Evolutionary conservation across 2,888 invertebrate species (phyloP).

Genomic region (Steinernema scapterisci): DNA sequence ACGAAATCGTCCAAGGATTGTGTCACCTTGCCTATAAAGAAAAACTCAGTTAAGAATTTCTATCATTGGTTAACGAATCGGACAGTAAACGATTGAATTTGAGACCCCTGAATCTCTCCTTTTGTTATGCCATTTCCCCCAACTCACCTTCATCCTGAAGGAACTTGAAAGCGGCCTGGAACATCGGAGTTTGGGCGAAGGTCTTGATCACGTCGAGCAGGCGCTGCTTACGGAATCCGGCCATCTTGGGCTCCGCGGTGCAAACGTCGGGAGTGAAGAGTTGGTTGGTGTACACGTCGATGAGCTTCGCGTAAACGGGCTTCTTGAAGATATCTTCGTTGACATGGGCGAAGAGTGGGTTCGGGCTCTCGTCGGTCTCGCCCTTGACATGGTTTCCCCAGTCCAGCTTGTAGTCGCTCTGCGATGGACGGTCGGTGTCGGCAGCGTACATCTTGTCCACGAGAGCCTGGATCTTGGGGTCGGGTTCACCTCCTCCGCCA

Average conservation of each 20-base stretch:
- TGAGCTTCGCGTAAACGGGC: conserved; percentile 57
- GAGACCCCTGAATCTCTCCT: too few relatives aligned
- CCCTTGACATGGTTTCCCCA: conserved; percentile 55
- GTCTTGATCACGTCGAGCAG: conserved; percentile 52
- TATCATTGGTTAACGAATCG: too few relatives aligned
- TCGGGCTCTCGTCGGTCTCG: conserved; percentile 11
- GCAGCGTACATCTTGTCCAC: conserved; percentile 56
- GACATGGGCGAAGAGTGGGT: conserved; percentile 47
- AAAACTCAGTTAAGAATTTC: background rate
- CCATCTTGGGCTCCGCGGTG: conserved; percentile 54
- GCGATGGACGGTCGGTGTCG: conserved; percentile 56
- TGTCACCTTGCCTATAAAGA: conserved; percentile 47
- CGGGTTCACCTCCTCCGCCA: background rate
- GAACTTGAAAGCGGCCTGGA: conserved; percentile 56
- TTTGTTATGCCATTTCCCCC: too few relatives aligned
- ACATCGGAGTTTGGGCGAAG: conserved; percentile 57
- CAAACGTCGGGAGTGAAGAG: conserved; percentile 61
- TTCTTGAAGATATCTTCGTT: conserved; percentile 59
- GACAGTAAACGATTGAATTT: too few relatives aligned
- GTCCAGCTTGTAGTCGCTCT: conserved; percentile 52
- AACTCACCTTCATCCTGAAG: conserved; percentile 47
- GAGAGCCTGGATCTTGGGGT: conserved; percentile 44
- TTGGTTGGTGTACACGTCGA: conserved; percentile 54
- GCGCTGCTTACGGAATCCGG: conserved; percentile 51
- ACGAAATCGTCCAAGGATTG: conserved; percentile 48